Evolutionary conservation across 2,797 vertebrate species (phyloP).

Genomic region (Sebastes jordani): DNA sequence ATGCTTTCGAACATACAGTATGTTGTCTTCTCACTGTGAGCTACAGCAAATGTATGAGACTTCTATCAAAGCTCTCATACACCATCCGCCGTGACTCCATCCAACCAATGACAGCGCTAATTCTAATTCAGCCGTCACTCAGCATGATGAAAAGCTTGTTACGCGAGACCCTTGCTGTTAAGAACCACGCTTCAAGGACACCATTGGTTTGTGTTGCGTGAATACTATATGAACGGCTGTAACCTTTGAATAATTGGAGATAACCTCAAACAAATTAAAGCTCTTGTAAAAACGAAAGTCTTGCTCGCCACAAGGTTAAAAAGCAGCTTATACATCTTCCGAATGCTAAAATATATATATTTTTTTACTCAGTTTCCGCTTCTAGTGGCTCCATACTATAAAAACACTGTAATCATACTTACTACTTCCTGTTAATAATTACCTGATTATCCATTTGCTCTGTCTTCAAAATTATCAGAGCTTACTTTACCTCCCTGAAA

Average conservation of each 20-base stretch:
- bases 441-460: neutral
- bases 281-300: neutral
- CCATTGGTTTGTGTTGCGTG: neutral
- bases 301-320: neutral
- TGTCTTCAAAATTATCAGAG: neutral
- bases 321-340: neutral
- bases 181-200: conserved; percentile 19
- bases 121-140: conserved; percentile 21
- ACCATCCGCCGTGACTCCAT: neutral
- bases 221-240: neutral
- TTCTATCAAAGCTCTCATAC: conserved; percentile 4
- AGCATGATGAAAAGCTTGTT: conserved; percentile 8
- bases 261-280: conserved; percentile 33
- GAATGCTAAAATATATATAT: neutral
- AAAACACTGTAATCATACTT: neutral
- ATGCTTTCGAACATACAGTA: conserved; percentile 26
- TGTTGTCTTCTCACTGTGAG: conserved; percentile 28
- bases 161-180: neutral
- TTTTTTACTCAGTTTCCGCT: neutral
- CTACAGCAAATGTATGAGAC: conserved; percentile 12
- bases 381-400: neutral
- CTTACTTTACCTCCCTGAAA: neutral
- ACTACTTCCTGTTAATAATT: neutral
- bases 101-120: conserved; percentile 3
- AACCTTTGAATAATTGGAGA: conserved; percentile 31